Evolutionary conservation across 2,888 invertebrate species (phyloP), one percentile per base, ranked within the genome.

Genomic region (Yponomeuta plumbellus): DNA sequence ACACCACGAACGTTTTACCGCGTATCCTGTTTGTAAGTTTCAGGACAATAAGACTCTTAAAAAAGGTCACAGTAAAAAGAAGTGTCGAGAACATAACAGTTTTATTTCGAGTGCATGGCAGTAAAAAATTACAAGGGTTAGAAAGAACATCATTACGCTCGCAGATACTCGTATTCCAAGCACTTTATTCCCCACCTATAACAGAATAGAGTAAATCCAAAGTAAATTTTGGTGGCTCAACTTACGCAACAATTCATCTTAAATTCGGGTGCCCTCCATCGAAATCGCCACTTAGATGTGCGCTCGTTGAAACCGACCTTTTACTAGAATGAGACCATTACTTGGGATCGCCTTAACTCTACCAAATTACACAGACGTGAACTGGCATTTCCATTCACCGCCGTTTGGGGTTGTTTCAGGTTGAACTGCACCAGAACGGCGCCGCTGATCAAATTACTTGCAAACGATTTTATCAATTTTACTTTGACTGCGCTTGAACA

Each of bases 321-420:
- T 52, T 52, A 52, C 44, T 52, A 52, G 44, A 52, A 52, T 52
- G 44, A 52, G 44, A 52, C 44, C 44, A 52, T 52, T 52, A 52
- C 44, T 52, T 52, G 44, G 44, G 44, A 52, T 52, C 44, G 4
- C 44, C 44, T 52, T 52, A 17, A 17, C 44, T 52, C 44, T 17
- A 52, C 44, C 44, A 52, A 52, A 52, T 52, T 52, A 52, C 44
- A 52, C 44, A 13, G 44, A 52, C 13, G 44, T 52, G 44, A 52
- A 52, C 44, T 52, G 44, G 44, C 44, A 52, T 52, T 52, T 52
- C 44, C 17, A 52, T 52, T 17, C 1, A 52, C 13, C 17, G 17
- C 5, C 44, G 8, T 34, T 34, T 34, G 6, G 3, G 34, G 34
- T 34, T 34, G 34, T 34, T 34, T 34, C 5, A 34, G 26, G 26